Conservation (phyloP, 2,797 vertebrate genomes). For the Alfaro cultratus region DNA sequence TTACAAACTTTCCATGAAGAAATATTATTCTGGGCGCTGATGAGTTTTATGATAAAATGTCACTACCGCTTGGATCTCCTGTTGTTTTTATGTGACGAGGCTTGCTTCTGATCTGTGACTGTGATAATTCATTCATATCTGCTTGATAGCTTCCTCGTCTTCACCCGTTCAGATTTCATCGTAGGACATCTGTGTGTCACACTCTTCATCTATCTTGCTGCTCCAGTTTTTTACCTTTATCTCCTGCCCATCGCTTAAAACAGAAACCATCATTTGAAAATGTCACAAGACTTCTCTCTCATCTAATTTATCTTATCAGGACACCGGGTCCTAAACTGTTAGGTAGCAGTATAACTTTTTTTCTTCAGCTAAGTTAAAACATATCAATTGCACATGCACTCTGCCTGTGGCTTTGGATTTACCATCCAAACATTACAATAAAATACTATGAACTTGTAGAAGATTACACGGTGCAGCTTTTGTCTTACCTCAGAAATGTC, state of each 20-base stretch:
- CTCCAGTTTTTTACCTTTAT: background rate
- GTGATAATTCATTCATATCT: background rate
- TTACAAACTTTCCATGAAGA: background rate
- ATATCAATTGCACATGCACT: background rate
- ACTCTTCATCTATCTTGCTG: background rate
- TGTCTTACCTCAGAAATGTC: slow-evolving; percentile 58
- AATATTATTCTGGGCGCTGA: background rate
- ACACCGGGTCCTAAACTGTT: background rate
- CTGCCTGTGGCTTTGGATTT: slow-evolving; percentile 1
- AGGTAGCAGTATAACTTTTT: background rate
- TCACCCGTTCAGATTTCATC: background rate
- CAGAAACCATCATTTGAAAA: background rate
- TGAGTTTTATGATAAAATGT: background rate
- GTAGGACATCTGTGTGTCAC: background rate
- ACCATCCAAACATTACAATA: slow-evolving; percentile 11
- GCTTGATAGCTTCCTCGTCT: background rate
- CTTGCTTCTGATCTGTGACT: background rate
- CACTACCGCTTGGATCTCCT: background rate
- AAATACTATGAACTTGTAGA: slow-evolving; percentile 27
- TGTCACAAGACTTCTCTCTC: background rate
- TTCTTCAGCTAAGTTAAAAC: background rate
- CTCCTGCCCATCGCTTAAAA: background rate
- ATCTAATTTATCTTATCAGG: background rate
- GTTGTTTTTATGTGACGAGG: background rate
- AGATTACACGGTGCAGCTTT: slow-evolving; percentile 44